These are phyloP conservation scores for Rhincodon typus DNA, from an alignment of 2,797 vertebrate species.

Conservation along the genomic window DNA sequence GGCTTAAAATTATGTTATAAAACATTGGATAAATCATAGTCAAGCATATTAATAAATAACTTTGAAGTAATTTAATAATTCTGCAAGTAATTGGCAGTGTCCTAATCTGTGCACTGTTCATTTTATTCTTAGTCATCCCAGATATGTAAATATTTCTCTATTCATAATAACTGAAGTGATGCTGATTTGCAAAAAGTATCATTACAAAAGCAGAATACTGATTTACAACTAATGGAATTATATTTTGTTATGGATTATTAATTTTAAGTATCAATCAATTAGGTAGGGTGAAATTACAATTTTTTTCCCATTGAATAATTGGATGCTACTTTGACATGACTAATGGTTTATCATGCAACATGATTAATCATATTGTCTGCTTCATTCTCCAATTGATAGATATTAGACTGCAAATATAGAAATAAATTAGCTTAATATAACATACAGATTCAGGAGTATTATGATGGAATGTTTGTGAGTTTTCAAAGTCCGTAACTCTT, in stretches of 20 bases:
- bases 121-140: neutral
- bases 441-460: neutral
- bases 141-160: neutral
- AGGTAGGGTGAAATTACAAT: neutral
- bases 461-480: neutral
- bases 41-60: neutral
- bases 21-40: neutral
- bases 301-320: neutral
- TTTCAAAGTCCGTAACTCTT: neutral
- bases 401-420: neutral
- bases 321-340: neutral
- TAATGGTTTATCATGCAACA: neutral
- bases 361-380: neutral
- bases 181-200: neutral
- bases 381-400: neutral
- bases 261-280: neutral
- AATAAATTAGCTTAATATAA: neutral
- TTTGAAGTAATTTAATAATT: neutral
- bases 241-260: neutral
- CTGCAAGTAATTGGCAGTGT: neutral
- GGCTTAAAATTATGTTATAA: neutral
- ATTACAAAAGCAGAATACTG: neutral
- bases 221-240: constrained; percentile 12
- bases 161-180: neutral
- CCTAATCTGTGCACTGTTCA: neutral